phyloP scores from a whole-genome alignment of 30 jellyfish, hydroid and myxozoan genomes.

The Turritopsis dohrnii region DNA sequence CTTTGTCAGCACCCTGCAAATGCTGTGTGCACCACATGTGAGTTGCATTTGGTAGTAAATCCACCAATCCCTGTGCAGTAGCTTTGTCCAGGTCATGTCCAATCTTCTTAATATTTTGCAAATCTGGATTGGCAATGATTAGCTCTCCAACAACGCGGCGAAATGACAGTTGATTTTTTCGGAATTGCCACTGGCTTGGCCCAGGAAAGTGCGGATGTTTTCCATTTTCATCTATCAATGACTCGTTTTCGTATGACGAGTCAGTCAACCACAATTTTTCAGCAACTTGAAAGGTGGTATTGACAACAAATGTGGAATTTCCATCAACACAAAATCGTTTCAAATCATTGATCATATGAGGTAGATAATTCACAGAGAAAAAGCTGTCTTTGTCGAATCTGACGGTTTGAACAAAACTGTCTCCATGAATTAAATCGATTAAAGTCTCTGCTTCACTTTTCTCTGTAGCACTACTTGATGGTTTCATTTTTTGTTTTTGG shows the following conservation, averaged over 20 bases:
- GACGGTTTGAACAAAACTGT: slow-evolving; percentile 38
- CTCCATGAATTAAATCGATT: slow-evolving; percentile 34
- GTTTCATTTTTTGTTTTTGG: slow-evolving; percentile 38
- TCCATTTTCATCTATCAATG: slow-evolving; percentile 33
- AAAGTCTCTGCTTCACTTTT: slow-evolving; percentile 29
- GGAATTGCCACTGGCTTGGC: slow-evolving; percentile 21
- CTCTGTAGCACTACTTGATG: neutral
- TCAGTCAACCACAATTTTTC: slow-evolving; percentile 45
- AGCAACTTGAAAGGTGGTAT: slow-evolving; percentile 38
- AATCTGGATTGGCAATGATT: slow-evolving; percentile 24
- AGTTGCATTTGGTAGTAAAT: slow-evolving; percentile 28
- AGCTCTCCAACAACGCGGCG: slow-evolving; percentile 38
- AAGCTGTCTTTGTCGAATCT: slow-evolving; percentile 31
- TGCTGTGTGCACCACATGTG: slow-evolving; percentile 48
- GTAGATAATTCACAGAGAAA: slow-evolving; percentile 23
- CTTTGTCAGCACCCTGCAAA: slow-evolving; percentile 40
- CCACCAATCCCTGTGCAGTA: slow-evolving; percentile 32
- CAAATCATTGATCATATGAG: slow-evolving; percentile 35
- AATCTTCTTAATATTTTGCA: slow-evolving; percentile 24
- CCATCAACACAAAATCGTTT: slow-evolving; percentile 36
- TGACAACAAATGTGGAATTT: slow-evolving; percentile 38
- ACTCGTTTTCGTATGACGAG: slow-evolving; percentile 34
- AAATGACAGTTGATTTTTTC: slow-evolving; percentile 33
- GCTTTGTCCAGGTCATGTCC: slow-evolving; percentile 61
- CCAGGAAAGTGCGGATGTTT: slow-evolving; percentile 15